These are phyloP conservation scores for Heliangelus exortis DNA, from an alignment of 2,797 vertebrate genomes.

Conservation along the genomic window DNA sequence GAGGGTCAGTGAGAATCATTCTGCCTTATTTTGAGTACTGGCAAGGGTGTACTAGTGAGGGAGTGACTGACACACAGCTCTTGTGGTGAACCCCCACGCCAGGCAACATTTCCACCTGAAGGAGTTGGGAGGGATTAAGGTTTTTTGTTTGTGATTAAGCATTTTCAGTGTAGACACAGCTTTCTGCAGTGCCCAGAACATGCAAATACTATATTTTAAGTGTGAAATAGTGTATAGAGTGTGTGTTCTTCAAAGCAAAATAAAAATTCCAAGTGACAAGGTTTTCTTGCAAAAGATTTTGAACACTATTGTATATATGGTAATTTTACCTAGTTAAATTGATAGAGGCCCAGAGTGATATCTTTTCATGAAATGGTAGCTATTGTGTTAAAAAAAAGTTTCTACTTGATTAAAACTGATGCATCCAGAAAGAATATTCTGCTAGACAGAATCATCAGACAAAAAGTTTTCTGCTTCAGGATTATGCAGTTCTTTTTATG, in stretches of 20 bases:
- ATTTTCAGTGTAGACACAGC: not conserved
- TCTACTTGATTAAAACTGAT: not conserved
- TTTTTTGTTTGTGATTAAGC: not conserved
- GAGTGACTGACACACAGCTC: not conserved
- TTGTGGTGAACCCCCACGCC: not conserved
- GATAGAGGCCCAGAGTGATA: not conserved
- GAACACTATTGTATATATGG: not conserved
- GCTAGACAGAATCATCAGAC: not conserved
- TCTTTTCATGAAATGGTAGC: not conserved
- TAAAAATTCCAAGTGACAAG: not conserved
- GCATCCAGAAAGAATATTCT: not conserved
- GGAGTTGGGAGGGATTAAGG: not conserved
- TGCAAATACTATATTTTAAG: not conserved
- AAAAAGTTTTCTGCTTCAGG: not conserved
- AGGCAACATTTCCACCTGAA: not conserved
- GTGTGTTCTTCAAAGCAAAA: not conserved
- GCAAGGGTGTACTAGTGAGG: not conserved
- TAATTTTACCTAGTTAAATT: not conserved
- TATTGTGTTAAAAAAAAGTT: not conserved
- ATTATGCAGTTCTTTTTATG: not conserved
- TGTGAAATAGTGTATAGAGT: not conserved
- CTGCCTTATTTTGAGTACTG: not conserved
- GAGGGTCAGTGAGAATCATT: not conserved
- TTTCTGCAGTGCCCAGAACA: not conserved
- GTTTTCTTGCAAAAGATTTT: not conserved